Evolutionary conservation across 2,113 vertebrate species (phyloP).

Genomic region (Okapia johnstoni): DNA sequence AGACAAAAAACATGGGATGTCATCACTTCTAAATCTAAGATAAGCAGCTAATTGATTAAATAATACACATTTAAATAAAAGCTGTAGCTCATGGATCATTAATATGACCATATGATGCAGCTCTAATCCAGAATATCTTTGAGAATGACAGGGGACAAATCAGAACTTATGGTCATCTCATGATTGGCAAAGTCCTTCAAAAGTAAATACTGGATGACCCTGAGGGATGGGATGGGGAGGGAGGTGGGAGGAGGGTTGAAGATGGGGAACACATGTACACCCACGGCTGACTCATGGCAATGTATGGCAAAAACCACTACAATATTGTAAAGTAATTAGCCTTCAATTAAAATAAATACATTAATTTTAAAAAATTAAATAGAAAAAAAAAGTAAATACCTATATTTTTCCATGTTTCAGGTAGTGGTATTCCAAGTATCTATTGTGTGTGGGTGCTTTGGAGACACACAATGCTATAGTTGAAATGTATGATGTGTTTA

Average conservation of each 20-base stretch:
- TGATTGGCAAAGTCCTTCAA: not conserved
- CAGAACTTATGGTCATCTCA: rapidly evolving
- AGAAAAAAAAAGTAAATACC: not conserved
- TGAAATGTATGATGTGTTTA: not conserved
- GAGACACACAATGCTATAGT: not conserved
- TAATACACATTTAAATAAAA: not conserved
- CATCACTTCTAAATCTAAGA: not conserved
- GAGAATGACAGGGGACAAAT: not conserved
- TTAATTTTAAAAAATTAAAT: too few relatives aligned
- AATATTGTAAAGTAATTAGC: too few relatives aligned
- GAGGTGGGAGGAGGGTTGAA: too few relatives aligned
- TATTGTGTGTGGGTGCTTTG: too few relatives aligned
- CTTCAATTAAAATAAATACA: too few relatives aligned
- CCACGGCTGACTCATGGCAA: too few relatives aligned
- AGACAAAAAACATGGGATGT: not conserved
- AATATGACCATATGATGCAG: not conserved
- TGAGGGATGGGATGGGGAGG: too few relatives aligned
- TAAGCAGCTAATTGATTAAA: not conserved
- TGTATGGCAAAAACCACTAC: too few relatives aligned
- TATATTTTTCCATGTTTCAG: not conserved
- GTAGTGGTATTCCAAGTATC: not conserved
- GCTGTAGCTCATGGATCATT: not conserved
- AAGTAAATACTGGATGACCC: not conserved
- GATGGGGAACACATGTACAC: too few relatives aligned
- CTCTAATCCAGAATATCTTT: not conserved